These are phyloP conservation scores for Pantherophis vulpinus DNA, from an alignment of 2,797 vertebrate species.

Conservation along the genomic window DNA sequence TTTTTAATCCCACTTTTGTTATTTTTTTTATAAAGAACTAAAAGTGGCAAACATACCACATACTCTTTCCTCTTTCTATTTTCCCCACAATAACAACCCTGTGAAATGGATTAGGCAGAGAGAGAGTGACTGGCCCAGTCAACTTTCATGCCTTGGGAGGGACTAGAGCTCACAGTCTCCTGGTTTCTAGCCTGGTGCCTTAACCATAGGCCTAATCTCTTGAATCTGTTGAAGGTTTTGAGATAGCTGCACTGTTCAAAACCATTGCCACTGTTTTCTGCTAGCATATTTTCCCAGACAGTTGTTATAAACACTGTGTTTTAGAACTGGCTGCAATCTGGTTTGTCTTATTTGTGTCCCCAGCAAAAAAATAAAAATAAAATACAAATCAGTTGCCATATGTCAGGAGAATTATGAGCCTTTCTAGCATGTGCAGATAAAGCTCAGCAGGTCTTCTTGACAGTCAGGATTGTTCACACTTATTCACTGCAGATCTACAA, in stretches of 20 bases:
- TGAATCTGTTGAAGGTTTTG: background rate
- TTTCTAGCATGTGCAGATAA: background rate
- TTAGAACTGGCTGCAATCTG: background rate
- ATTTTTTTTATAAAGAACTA: background rate
- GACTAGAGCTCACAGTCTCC: background rate
- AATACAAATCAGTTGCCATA: background rate
- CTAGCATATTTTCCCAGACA: background rate
- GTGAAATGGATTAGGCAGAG: background rate
- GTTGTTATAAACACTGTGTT: constrained; percentile 1
- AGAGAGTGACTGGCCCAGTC: background rate
- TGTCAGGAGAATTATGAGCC: constrained; percentile 20
- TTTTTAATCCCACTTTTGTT: background rate
- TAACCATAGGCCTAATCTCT: background rate
- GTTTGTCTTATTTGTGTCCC: constrained; percentile 22
- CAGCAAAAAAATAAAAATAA: background rate
- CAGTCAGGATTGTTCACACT: background rate
- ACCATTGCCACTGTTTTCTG: background rate
- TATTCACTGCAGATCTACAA: background rate
- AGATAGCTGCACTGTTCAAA: background rate
- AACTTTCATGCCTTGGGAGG: background rate
- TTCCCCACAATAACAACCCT: background rate
- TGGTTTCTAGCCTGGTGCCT: background rate
- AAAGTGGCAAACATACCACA: background rate
- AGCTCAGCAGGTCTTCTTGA: background rate
- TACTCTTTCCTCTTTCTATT: background rate